Conservation (phyloP, 2,113 vertebrate genomes). For the Ceuthmochares aereus region DNA sequence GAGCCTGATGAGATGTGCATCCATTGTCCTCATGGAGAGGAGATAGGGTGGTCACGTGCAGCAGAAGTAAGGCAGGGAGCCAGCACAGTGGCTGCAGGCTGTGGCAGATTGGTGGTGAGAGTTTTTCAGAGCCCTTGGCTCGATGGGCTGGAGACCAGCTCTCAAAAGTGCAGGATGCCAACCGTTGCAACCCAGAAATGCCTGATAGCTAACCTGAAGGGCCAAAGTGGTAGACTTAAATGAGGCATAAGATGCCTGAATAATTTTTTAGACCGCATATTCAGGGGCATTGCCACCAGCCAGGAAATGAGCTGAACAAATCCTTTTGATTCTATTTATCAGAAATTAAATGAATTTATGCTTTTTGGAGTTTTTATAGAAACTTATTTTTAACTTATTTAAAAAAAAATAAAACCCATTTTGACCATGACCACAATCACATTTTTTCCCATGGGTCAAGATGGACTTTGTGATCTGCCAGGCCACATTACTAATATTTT, state of each 20-base stretch:
- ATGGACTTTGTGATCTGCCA: not conserved
- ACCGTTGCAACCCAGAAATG: not conserved
- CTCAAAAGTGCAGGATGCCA: not conserved
- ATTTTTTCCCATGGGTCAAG: not conserved
- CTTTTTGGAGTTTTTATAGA: not conserved
- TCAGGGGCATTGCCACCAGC: not conserved
- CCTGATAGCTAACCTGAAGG: not conserved
- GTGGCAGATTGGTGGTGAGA: not conserved
- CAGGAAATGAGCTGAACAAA: not conserved
- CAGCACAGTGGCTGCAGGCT: not conserved
- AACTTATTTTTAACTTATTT: not conserved
- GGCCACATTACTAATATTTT: not conserved
- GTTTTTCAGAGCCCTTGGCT: fast-evolving
- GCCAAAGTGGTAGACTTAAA: not conserved
- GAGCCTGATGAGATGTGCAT: not conserved
- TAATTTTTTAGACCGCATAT: not conserved
- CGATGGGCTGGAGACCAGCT: not conserved
- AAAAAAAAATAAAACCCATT: not conserved
- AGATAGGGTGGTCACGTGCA: not conserved
- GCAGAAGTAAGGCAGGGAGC: not conserved
- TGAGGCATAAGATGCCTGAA: not conserved
- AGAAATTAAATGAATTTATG: not conserved
- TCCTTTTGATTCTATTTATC: not conserved
- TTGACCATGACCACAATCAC: not conserved
- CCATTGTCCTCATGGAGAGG: not conserved